A percentile compares a stretch with the other conserved stretches of the same genome.
phyloP scores from a whole-genome alignment of 2,113 vertebrate species.

The Tauraco erythrolophus region DNA sequence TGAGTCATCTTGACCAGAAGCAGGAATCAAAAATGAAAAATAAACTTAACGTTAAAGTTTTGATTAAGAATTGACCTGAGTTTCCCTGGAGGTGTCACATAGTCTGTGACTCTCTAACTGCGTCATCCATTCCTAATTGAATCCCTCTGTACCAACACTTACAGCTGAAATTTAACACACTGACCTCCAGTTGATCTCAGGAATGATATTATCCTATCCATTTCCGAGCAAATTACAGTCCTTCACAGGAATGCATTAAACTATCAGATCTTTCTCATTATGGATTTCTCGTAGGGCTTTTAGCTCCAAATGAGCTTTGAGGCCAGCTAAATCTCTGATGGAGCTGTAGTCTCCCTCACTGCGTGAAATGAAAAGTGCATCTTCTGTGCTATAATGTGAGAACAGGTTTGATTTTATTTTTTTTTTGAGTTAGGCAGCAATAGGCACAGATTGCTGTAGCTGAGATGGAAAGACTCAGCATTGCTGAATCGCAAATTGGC shows the following conservation, averaged over 20 bases:
- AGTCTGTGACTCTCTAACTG: not conserved
- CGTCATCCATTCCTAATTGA: not conserved
- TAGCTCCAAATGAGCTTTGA: conserved; percentile 49
- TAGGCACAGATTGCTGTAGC: not conserved
- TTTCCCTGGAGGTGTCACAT: not conserved
- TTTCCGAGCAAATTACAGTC: conserved; percentile 9
- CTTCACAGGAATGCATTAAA: conserved; percentile 50
- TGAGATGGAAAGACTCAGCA: not conserved
- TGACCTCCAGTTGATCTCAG: not conserved
- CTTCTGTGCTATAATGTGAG: not conserved
- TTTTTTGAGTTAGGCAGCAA: not conserved
- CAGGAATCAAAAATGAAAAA: not conserved
- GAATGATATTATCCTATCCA: conserved; percentile 15
- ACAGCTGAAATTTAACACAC: not conserved
- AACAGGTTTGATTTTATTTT: not conserved
- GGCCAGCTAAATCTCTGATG: not conserved
- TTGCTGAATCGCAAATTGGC: not conserved
- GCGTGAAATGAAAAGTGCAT: not conserved
- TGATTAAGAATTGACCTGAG: not conserved
- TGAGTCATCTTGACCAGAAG: not conserved
- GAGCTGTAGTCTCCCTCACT: conserved; percentile 4
- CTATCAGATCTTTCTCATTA: conserved; percentile 27
- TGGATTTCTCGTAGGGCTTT: conserved; percentile 42
- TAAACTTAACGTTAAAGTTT: not conserved
- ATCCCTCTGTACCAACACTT: not conserved